Conservation (phyloP, 2,797 vertebrate genomes). For the Lycodopsis pacificus region DNA sequence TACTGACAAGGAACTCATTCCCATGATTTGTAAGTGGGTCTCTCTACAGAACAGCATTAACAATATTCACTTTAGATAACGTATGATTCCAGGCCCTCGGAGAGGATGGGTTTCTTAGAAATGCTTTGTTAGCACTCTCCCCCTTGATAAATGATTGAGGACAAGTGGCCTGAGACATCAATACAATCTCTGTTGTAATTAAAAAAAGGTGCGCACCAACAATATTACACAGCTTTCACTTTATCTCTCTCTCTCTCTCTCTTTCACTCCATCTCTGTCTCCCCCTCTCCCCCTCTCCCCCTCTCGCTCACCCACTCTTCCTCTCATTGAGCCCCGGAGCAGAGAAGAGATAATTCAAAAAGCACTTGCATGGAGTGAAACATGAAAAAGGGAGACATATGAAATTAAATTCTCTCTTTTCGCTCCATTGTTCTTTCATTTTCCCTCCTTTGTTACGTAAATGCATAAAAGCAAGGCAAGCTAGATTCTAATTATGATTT, state of each 20-base stretch:
- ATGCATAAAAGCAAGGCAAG: constrained; percentile 73
- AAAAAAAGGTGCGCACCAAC: constrained; percentile 83
- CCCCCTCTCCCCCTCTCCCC: constrained; percentile 29
- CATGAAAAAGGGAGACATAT: constrained; percentile 75
- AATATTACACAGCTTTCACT: constrained; percentile 76
- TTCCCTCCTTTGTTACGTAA: constrained; percentile 77
- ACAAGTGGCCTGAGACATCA: constrained; percentile 83
- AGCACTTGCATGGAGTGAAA: constrained; percentile 77
- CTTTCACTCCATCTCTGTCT: constrained; percentile 5
- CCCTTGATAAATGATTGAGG: constrained; percentile 86
- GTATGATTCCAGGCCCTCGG: constrained; percentile 69
- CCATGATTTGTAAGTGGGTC: constrained; percentile 78
- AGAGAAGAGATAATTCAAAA: constrained; percentile 83
- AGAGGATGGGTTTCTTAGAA: constrained; percentile 78
- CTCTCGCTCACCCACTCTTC: constrained; percentile 59
- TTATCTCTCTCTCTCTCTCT: constrained; percentile 52
- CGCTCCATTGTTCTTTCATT: constrained; percentile 80
- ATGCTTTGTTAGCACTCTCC: constrained; percentile 84
- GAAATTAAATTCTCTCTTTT: constrained; percentile 82
- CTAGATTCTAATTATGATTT: constrained; percentile 82
- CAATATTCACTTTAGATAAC: constrained; percentile 84
- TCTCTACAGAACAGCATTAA: constrained; percentile 77
- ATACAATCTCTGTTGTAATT: constrained; percentile 86
- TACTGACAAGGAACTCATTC: constrained; percentile 73
- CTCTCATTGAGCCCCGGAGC: constrained; percentile 73